These are phyloP conservation scores for Drosophila bifasciata DNA, from an alignment of 1,140 invertebrate genomes.

Conservation along the genomic window DNA sequence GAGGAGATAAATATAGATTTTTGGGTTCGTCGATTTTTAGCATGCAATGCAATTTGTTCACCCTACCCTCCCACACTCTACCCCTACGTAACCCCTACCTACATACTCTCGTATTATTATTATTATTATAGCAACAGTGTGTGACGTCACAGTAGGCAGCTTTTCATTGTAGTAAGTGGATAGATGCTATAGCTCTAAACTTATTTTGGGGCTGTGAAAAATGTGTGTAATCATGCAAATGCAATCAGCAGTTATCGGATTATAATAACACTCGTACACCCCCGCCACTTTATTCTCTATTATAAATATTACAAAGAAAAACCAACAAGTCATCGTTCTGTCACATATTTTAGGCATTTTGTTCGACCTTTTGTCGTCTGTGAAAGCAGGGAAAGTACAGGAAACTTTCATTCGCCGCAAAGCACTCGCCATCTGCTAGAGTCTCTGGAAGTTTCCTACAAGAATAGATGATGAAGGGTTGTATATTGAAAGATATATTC, in stretches of 20 bases:
- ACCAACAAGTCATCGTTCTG: no score
- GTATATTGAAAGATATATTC: not conserved
- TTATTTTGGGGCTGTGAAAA: no score
- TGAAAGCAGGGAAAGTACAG: constrained; percentile 54
- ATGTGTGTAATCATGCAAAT: no score
- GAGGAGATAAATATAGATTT: constrained; percentile 69
- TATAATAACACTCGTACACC: no score
- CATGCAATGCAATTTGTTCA: constrained; percentile 55
- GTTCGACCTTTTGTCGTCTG: not conserved
- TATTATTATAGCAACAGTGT: constrained; percentile 30
- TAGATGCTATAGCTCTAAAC: no score
- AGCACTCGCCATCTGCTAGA: constrained; percentile 86
- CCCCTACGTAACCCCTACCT: no score
- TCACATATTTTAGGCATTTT: not conserved
- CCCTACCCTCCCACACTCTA: not conserved
- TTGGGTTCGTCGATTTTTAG: constrained; percentile 37
- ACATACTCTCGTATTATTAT: no score
- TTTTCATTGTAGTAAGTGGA: not conserved
- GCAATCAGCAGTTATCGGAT: no score
- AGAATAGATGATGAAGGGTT: not conserved
- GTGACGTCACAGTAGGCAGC: constrained; percentile 28
- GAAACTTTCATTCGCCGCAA: constrained; percentile 84
- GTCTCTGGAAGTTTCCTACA: constrained; percentile 85
- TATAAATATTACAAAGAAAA: no score
- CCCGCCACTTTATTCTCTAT: no score